Base-by-base conservation (phyloP, 2,888 invertebrate species). In the Drosophila quasianomalipes region DNA sequence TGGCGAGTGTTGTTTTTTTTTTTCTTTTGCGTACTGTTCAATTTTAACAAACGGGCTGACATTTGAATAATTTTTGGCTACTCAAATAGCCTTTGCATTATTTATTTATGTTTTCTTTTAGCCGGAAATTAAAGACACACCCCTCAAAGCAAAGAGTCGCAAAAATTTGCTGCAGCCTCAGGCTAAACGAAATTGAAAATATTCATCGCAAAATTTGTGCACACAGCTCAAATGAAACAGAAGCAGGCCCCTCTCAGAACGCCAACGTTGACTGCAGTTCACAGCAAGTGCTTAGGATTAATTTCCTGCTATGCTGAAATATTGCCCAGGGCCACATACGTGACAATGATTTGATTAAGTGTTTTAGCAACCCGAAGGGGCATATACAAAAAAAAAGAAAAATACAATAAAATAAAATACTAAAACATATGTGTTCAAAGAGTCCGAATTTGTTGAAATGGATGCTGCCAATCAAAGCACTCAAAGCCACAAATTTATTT, bases 271-370 rank as follows among this genome's bases (percentile, higher is more conserved):
- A 73, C 74, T 89, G 90, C 79, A 87, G 65, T 84, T 71, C 47
- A 54, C 33, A 39, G 60, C 79, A 83, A 77, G 82, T 89, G 84
- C 83, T 90, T 75, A 73, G 80, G 76, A 86, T 91, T 87, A 87
- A 87, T 87, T 87, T 87, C 87, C 87, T 91, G 87, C 47, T 68
- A 66, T 82, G 76, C 70, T 59, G 67, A 82, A 77, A 80, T 70
- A 63, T 57, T 37, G 75, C 84, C 61, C 57, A 33, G 31, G 54
- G 85, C 73, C 53, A 52, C 63, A 79, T 78, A 89, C 87, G 91
- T 87, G 91, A 90, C 89, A 87, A 86, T 87, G 87, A 90, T 87
- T 91, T 74, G 89, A 87, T 90, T 89, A 87, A 81, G 63, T 66
- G 57, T 49, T 58, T 47, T 37, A 62, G 47, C 39, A 31, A 16